Evolutionary conservation across 2,888 invertebrate genomes (phyloP), one percentile per base, ranked within the genome.

Genomic region (Congeria kusceri): DNA sequence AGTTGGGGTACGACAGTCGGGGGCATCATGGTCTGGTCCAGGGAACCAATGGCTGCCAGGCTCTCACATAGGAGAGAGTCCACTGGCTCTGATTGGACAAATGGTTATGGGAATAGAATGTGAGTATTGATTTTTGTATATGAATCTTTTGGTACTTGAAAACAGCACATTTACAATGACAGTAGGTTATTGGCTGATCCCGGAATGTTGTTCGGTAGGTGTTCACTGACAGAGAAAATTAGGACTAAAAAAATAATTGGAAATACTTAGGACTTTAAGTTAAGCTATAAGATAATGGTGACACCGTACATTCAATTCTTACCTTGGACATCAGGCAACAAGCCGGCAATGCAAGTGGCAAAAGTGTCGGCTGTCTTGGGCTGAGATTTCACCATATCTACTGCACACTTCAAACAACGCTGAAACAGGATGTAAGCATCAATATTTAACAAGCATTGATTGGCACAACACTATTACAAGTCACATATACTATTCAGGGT

Each of bases 31-130:
- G 95, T 95, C 11, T 95, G 94, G 88, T 95, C 94, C 65, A 95
- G 94, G 79, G 96, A 95, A 20, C 96, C 96, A 63, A 97, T 95
- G 0, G 96, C 96, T 2, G 96, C 96, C 20, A 97, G 93, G 0
- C 96, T 96, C 93, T 96, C 96, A 90, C 96, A 96, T 47, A 97
- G 94, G 11, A 95, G 94, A 27, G 89, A 85, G 23, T 90, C 89
- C 65, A 88, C 80, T 5, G 65, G 62, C 58, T 80, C 87, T 86
- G 63, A 23, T 63, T 9, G 39, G 9, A 39, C 15, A 15, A 3
- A 39, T 39, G 11, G 39, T 39, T 13, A 39, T 1, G 9, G 15
- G n/a, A n/a, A n/a, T n/a, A n/a, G n/a, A n/a, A n/a, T n/a, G n/a
- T n/a, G n/a, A n/a, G n/a, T n/a, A n/a, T n/a, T n/a, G n/a, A n/a